phyloP scores from a whole-genome alignment of 2,113 vertebrate species.

The Natator depressus region DNA sequence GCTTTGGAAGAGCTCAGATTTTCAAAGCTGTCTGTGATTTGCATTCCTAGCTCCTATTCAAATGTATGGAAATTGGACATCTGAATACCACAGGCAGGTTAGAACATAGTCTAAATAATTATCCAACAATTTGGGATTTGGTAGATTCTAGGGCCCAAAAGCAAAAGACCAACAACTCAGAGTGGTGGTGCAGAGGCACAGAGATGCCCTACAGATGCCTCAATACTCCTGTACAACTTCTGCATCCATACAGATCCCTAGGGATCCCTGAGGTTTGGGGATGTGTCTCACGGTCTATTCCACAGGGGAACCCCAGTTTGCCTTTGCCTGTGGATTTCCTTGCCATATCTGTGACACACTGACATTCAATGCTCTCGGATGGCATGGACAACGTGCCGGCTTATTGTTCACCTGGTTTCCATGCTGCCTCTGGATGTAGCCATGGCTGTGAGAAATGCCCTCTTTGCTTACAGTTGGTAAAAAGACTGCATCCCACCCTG shows the following conservation, averaged over 20 bases:
- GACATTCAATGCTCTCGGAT: accelerated
- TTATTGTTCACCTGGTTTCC: too few relatives aligned
- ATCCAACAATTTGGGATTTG: not conserved
- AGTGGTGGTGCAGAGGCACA: not conserved
- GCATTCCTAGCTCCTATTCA: not conserved
- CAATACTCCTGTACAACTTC: not conserved
- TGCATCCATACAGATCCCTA: not conserved
- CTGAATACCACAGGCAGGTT: accelerated
- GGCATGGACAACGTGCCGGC: accelerated
- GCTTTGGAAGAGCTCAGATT: not conserved
- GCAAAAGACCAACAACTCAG: not conserved
- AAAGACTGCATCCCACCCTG: too few relatives aligned
- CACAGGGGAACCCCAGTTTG: not conserved
- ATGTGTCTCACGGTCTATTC: not conserved
- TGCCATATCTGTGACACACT: not conserved
- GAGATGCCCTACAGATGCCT: not conserved
- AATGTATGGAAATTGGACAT: not conserved
- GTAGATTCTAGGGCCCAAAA: too few relatives aligned
- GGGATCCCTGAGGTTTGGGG: not conserved
- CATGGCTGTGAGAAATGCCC: too few relatives aligned
- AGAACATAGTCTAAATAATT: accelerated
- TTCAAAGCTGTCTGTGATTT: not conserved
- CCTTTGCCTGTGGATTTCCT: accelerated
- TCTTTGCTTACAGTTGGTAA: too few relatives aligned
- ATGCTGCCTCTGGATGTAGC: too few relatives aligned